These are phyloP conservation scores for Arrhamphus sclerolepis DNA, from an alignment of 2,797 vertebrate genomes.

Conservation along the genomic window DNA sequence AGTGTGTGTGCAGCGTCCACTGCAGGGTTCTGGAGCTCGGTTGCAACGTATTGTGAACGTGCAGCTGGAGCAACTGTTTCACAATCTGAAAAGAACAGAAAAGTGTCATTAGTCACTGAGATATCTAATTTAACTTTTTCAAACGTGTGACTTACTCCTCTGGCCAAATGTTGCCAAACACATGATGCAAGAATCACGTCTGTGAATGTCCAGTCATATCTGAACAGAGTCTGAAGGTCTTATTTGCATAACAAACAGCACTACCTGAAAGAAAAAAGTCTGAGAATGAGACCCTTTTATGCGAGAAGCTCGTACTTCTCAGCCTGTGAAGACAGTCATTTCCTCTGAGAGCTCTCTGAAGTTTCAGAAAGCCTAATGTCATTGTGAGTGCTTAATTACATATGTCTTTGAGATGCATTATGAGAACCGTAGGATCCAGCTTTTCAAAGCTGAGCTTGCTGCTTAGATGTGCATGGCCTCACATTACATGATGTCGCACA, in stretches of 20 bases:
- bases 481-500: too few species aligned
- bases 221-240: background rate
- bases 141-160: background rate
- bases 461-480: too few species aligned
- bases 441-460: too few species aligned
- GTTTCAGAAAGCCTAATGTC: background rate
- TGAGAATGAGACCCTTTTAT: background rate
- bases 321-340: background rate
- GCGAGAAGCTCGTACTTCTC: background rate
- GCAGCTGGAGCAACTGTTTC: background rate
- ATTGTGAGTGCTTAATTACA: background rate
- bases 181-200: background rate
- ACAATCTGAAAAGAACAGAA: too few species aligned
- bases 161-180: background rate
- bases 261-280: background rate
- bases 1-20: slow-evolving; percentile 6
- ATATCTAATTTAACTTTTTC: too few species aligned
- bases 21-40: too few species aligned
- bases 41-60: background rate
- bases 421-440: background rate
- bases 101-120: too few species aligned
- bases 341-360: slow-evolving; percentile 2
- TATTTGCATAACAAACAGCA: background rate
- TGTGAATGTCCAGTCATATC: background rate
- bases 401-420: background rate